phyloP scores from a whole-genome alignment of 2,888 invertebrate genomes.

The Xylota segnis region DNA sequence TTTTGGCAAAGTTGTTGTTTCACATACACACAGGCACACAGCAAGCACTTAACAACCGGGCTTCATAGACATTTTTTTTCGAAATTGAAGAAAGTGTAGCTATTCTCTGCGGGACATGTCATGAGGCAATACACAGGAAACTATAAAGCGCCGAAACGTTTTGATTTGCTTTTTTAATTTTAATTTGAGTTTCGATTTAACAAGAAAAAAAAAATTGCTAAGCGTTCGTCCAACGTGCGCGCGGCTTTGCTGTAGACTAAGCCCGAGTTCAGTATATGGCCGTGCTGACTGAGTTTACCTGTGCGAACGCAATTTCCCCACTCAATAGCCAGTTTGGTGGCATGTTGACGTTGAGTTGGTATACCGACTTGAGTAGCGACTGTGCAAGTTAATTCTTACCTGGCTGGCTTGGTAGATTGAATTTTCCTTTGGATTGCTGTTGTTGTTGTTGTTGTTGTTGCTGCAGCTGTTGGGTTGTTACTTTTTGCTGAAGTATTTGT shows the following conservation, averaged over 20 bases:
- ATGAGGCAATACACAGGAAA: conserved; percentile 4
- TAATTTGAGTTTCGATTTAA: conserved; percentile 1
- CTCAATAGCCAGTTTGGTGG: conserved; percentile 29
- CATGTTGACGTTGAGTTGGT: background rate
- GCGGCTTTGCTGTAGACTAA: conserved; percentile 69
- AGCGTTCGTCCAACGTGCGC: conserved; percentile 64
- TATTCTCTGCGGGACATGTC: background rate
- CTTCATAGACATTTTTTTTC: conserved; percentile 21
- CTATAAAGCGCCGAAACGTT: background rate
- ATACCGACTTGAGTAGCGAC: conserved; percentile 21
- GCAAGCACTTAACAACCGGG: background rate
- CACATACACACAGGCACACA: background rate
- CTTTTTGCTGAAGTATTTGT: conserved; percentile 23
- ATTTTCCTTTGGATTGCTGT: conserved; percentile 25
- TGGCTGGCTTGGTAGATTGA: conserved; percentile 17
- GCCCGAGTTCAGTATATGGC: conserved; percentile 52
- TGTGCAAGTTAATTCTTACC: conserved; percentile 25
- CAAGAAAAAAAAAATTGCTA: conserved; percentile 6
- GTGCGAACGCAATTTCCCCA: conserved; percentile 62
- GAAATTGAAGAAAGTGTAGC: conserved; percentile 10
- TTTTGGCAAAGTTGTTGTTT: background rate
- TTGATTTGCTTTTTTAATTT: background rate
- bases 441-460: conserved; percentile 21
- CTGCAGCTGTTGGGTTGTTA: background rate
- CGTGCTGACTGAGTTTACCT: conserved; percentile 53